Evolutionary conservation across 2,888 invertebrate species (phyloP).

Genomic region (Xanthia togata): DNA sequence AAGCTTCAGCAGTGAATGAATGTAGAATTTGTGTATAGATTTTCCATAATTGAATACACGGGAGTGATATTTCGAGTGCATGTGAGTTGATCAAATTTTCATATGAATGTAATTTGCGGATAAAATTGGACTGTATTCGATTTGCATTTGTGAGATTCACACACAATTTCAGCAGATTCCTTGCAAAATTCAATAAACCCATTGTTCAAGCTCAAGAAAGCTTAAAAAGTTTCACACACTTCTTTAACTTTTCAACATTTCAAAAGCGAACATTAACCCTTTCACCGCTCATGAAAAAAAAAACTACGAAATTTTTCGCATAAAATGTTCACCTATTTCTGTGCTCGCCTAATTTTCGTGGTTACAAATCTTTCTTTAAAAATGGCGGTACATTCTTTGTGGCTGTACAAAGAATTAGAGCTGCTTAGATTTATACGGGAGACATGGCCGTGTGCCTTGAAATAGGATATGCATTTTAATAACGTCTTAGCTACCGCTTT

Average conservation of each 20-base stretch:
- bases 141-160: conserved; percentile 13
- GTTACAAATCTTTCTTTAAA: conserved; percentile 61
- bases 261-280: conserved; percentile 33
- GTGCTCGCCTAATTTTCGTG: conserved; percentile 63
- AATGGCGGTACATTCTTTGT: conserved; percentile 52
- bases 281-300: conserved; percentile 31
- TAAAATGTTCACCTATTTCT: conserved; percentile 55
- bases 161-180: not conserved
- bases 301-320: conserved; percentile 38
- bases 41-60: conserved; percentile 13
- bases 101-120: conserved; percentile 22
- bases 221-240: not conserved
- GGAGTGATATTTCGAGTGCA: conserved; percentile 19
- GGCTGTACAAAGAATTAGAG: conserved; percentile 72
- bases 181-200: not conserved
- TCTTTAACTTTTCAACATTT: not conserved
- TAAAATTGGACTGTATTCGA: conserved; percentile 18
- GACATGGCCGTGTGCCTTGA: conserved; percentile 65
- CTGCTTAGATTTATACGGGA: conserved; percentile 70
- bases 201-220: not conserved
- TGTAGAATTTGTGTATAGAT: conserved; percentile 3
- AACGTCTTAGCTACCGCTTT: conserved; percentile 55
- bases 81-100: conserved; percentile 26
- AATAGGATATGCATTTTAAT: conserved; percentile 75
- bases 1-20: conserved; percentile 19